A percentile compares a stretch with the other conserved stretches of the same genome.
These are phyloP conservation scores for Leptopilina clavipes DNA, from an alignment of 1,140 invertebrate genomes.

Conservation along the genomic window DNA sequence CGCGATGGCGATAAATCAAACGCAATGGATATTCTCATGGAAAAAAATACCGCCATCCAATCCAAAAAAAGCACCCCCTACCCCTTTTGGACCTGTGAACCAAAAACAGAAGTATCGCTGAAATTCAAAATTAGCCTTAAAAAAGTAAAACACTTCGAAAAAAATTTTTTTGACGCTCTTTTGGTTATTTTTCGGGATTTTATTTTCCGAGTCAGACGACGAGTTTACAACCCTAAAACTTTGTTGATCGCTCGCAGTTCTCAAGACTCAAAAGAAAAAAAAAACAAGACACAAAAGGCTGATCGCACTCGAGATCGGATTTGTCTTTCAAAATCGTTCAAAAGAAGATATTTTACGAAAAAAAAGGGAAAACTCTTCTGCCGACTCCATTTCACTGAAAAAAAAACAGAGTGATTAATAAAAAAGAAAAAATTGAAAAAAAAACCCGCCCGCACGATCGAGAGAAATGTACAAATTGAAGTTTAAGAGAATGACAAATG, in stretches of 20 bases:
- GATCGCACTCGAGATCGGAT: slow-evolving; percentile 19
- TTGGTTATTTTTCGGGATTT: slow-evolving; percentile 15
- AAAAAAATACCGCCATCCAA: slow-evolving; percentile 1
- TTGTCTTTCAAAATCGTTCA: slow-evolving; percentile 21
- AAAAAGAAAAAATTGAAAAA: slow-evolving; percentile 34
- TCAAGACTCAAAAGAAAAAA: slow-evolving; percentile 10
- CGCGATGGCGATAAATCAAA: background rate
- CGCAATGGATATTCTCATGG: background rate
- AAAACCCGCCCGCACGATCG: slow-evolving; percentile 64
- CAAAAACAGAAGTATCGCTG: slow-evolving; percentile 30
- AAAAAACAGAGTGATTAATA: slow-evolving; percentile 11
- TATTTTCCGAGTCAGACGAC: slow-evolving; percentile 16
- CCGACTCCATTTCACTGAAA: slow-evolving; percentile 37
- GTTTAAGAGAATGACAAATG: slow-evolving; percentile 64
- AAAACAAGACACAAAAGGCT: slow-evolving; percentile 5
- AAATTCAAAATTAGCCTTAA: slow-evolving; percentile 31
- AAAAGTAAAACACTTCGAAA: background rate
- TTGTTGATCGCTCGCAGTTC: slow-evolving; percentile 32
- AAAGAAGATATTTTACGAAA: background rate
- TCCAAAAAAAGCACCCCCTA: slow-evolving; percentile 29
- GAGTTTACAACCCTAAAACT: background rate
- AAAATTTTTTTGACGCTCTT: background rate
- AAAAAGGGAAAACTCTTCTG: slow-evolving; percentile 30
- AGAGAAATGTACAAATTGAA: slow-evolving; percentile 73
- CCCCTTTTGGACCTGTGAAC: slow-evolving; percentile 21